Evolutionary conservation across 2,888 invertebrate genomes (phyloP), one percentile per base, ranked within the genome.

Genomic region (Microplitis deprimator): DNA sequence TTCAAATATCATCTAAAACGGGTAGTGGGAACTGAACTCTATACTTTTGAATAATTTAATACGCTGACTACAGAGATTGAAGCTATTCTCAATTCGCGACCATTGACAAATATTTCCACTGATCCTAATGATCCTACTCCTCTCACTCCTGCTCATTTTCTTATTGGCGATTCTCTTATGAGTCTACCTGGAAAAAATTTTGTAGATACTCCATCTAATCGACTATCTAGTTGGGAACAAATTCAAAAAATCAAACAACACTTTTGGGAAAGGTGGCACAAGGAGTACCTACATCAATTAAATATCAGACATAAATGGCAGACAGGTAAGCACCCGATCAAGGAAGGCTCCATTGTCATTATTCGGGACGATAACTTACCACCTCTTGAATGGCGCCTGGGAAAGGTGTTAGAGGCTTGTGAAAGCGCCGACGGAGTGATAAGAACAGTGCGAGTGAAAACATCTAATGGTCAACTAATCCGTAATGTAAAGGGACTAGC

Each of bases 91-190:
- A 81, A 81, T 62, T 82, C 80, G 0, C 71, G 80, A 13, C 81
- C 82, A 3, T 62, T 81, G 1, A 81, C 80, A 10, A 77, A 79
- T 7, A 62, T 82, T 7, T 79, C 81, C n/a, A 40, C 68, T 3
- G 81, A 81, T 73, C 81, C 81, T 6, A 78, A 77, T 17, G 81
- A 80, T 64, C 61, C 77, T 7, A 7, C 65, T 6, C 76, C 65
- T 7, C 41, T 82, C 1, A 78, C 81, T 16, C 79, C 80, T 16
- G 74, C 70, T 62, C 81, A 82, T 65, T 82, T 81, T 73, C 72
- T 82, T 5, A 82, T 82, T 17, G 81, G 82, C 60, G 78, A 81
- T 76, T 65, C 78, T 13, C 64, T 81, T 39, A 81, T 79, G 39
- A 79, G 75, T 61, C 59, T 77, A 16, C 78, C 80, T n/a, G 73